Evolutionary conservation across 2,888 invertebrate genomes (phyloP), one percentile per base, ranked within the genome.

Genomic region (Stratiomys singularior): DNA sequence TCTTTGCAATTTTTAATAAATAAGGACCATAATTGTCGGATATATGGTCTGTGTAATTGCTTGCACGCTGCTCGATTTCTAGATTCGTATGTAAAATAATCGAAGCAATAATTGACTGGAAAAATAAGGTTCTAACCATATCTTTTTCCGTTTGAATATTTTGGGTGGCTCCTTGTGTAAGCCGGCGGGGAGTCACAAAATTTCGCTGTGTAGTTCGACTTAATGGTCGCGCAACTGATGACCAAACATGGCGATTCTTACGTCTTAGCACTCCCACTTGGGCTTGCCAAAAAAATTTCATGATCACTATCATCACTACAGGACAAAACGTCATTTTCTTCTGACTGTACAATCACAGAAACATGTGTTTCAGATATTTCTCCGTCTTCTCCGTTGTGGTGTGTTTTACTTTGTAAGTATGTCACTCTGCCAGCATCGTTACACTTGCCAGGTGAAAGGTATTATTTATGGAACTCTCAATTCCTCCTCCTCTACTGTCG

Each of bases 241-340:
- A 44, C 44, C 44, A 44, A 44, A 44, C 44, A 44, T 44, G 44
- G 44, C 44, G 44, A 44, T 44, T 44, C 44, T 44, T 44, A n/a
- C n/a, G n/a, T n/a, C n/a, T n/a, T n/a, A n/a, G n/a, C 7, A 7
- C 44, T 44, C 44, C 44, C 13, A 13, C 44, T 44, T 44, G 44
- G 44, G 44, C 44, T 44, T 44, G 44, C 44, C 9, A 44, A 44
- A 44, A 44, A 44, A n/a, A n/a, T n/a, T n/a, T n/a, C n/a, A 52
- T 52, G 52, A 52, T 52, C 52, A 52, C 52, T 52, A 52, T 52
- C 52, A 52, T 52, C 52, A 52, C 15, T 52, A 15, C 52, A 52
- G 52, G 52, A 52, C 52, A 52, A 52, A 52, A 52, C 52, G 52
- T 52, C 52, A 52, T 52, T 15, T 52, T 52, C 18, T 52, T 52